Conservation (phyloP, 1,140 invertebrate genomes). For the Periplaneta americana region DNA sequence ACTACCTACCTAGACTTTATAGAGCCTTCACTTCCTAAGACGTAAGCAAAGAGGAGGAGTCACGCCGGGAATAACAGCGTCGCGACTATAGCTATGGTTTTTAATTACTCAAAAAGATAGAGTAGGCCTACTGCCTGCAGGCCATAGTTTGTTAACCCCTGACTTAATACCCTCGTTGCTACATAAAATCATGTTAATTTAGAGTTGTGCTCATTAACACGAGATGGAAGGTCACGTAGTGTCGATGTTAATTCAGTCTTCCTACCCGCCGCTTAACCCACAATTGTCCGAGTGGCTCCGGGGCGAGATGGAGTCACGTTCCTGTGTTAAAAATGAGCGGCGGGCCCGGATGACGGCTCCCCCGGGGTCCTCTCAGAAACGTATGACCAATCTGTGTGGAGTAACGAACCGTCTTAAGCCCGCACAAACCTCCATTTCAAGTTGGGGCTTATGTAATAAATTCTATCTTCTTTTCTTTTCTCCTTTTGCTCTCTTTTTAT, state of each 20-base stretch:
- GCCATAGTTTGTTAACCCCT: no score
- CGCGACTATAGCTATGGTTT: no score
- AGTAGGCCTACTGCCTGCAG: no score
- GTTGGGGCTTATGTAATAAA: conserved; percentile 9
- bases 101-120: no score
- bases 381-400: conserved; percentile 17
- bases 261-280: neutral
- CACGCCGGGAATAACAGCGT: no score
- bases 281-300: neutral
- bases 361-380: neutral
- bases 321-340: neutral
- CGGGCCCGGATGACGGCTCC: neutral
- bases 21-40: no score
- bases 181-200: neutral
- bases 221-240: no score
- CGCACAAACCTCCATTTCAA: conserved; percentile 1
- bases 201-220: neutral
- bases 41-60: no score
- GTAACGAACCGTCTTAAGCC: conserved; percentile 15
- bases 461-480: conserved; percentile 4
- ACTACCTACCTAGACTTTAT: no score
- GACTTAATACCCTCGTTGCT: no score
- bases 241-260: neutral
- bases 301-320: neutral
- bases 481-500: neutral